Evolutionary conservation across 92 coral and sea anemone species (phyloP), one percentile per base, ranked within the genome.

Genomic region (Siderastrea radians): DNA sequence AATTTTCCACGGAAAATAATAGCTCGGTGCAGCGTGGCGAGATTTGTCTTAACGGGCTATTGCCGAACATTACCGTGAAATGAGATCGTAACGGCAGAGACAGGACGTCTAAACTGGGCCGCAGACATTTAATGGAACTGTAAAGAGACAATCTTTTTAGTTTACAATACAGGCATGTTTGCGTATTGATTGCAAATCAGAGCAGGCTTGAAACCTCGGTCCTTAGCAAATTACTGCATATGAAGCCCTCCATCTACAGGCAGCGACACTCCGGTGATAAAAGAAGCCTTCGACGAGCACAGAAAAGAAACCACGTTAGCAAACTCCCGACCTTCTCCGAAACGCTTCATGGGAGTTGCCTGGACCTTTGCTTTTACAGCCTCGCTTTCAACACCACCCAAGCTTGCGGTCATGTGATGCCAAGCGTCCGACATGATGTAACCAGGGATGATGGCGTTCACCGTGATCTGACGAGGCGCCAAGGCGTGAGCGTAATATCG

Each of bases 181-280:
- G 38, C 0, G 0, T 26, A 26, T 26, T 26, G 38, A 26, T 26
- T 26, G 38, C 38, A 26, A 26, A 26, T 26, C 38, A 26, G 38
- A 26, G 38, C 38, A 26, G 38, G 38, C 38, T 26, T 26, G 0
- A 26, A 26, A 26, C 0, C 38, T 26, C 38, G 38, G 38, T 26
- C 38, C 38, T 26, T 26, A 6, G 38, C 47, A 4, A 11, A 10
- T 72, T 64, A 91, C 85, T 94, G 97, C 65, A 94, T 75, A 53
- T 94, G 97, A n/a, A 94, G 90, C 1, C 97, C 97, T 8, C 97
- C 97, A 66, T 94, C 97, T 17, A 94, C 93, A 4, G 97, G 97
- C 47, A 94, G 67, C 57, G 97, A 90, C 62, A 82, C 95, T 38
- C 97, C 97, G 1, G 97, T 94, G 74, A 94, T 87, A 65, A 94